phyloP scores from a whole-genome alignment of 2,888 invertebrate species.

The Ptycholaimellus sp. region DNA sequence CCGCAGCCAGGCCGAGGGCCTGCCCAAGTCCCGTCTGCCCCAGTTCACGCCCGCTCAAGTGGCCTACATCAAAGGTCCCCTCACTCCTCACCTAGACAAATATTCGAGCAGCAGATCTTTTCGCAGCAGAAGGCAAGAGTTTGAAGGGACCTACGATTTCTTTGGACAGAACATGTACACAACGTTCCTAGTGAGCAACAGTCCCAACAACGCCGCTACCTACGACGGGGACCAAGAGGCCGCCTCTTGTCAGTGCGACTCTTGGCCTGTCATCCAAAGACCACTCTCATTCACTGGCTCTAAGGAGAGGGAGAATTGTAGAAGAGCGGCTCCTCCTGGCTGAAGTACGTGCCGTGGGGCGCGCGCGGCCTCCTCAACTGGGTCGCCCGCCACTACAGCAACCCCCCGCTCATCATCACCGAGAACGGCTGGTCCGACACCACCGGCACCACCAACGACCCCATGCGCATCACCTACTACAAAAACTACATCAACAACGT shows the following conservation, averaged over 20 bases:
- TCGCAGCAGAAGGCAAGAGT: background rate
- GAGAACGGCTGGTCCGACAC: conserved; percentile 3
- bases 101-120: background rate
- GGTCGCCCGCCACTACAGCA: background rate
- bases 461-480: conserved; percentile 18
- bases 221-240: too few species aligned
- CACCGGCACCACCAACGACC: conserved; percentile 18
- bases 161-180: background rate
- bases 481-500: conserved; percentile 23
- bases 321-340: background rate
- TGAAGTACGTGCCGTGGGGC: background rate
- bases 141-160: background rate
- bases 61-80: conserved; percentile 6
- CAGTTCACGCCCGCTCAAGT: conserved; percentile 22
- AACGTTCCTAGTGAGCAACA: background rate
- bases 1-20: conserved; percentile 14
- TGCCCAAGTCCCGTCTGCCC: conserved; percentile 16
- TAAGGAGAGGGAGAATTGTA: background rate
- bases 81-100: background rate
- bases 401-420: background rate
- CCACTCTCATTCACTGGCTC: background rate
- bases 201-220: too few species aligned
- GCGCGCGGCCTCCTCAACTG: background rate
- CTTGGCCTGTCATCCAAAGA: background rate
- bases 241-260: too few species aligned